Evolutionary conservation across 2,797 vertebrate species (phyloP).

Genomic region (Lacerta agilis): DNA sequence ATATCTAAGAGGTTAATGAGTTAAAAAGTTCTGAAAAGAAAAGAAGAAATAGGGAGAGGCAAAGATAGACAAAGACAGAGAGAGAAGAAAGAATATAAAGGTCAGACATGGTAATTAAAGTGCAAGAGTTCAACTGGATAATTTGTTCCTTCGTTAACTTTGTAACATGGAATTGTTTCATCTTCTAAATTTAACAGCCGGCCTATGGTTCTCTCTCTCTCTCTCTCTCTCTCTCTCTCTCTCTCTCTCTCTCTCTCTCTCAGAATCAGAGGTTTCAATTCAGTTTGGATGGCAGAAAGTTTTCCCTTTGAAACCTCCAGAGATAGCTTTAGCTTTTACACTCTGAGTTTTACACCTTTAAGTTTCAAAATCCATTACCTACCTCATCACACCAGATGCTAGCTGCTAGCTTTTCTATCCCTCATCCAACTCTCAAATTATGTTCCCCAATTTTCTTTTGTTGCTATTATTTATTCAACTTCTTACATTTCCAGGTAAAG

Average conservation of each 20-base stretch:
- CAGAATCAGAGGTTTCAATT: background rate
- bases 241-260: no score
- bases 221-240: no score
- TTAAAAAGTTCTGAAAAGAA: constrained; percentile 8
- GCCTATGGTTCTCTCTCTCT: background rate
- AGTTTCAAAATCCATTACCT: background rate
- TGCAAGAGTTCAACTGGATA: constrained; percentile 36
- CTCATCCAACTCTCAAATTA: background rate
- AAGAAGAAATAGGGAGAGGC: background rate
- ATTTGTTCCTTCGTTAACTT: constrained; percentile 35
- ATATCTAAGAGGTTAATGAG: constrained; percentile 6
- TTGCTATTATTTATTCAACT: no score
- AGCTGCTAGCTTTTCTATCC: background rate
- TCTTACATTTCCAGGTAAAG: no score
- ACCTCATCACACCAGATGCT: background rate
- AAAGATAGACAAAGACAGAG: background rate
- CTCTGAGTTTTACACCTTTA: background rate
- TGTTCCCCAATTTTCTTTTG: background rate
- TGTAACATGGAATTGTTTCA: constrained; percentile 17
- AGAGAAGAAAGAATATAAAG: constrained; percentile 8
- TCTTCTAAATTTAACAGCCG: constrained; percentile 26
- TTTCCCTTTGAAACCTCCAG: background rate
- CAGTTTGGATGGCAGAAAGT: background rate
- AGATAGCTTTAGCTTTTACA: background rate
- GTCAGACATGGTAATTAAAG: constrained; percentile 29